A percentile compares a stretch with the other conserved stretches of the same genome.
phyloP scores from a whole-genome alignment of 2,113 vertebrate genomes.

The Elaphurus davidianus region DNA sequence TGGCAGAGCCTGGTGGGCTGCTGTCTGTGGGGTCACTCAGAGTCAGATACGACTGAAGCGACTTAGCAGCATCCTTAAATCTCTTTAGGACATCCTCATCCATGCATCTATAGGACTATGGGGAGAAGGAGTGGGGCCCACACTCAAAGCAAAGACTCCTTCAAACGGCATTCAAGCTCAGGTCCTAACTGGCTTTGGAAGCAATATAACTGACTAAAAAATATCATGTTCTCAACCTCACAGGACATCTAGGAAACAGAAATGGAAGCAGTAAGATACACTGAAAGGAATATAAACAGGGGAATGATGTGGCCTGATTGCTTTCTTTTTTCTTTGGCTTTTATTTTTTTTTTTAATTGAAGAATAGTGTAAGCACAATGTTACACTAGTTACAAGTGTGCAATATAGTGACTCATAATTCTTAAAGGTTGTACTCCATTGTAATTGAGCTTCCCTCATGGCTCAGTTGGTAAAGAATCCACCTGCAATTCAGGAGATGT shows the following conservation, averaged over 20 bases:
- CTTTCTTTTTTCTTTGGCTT: background rate
- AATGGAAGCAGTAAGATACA: background rate
- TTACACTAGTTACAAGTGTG: background rate
- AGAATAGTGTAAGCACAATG: background rate
- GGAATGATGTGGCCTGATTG: background rate
- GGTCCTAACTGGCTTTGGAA: background rate
- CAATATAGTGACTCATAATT: background rate
- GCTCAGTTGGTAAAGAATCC: background rate
- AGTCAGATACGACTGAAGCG: no score
- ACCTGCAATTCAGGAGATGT: background rate
- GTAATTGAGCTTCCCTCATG: background rate
- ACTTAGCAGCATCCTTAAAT: background rate
- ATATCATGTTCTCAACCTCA: background rate
- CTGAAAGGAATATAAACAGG: background rate
- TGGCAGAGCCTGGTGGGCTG: no score
- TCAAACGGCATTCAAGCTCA: background rate
- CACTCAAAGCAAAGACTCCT: background rate
- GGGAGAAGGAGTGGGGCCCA: rapidly evolving
- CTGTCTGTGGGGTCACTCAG: no score
- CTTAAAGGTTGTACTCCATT: background rate
- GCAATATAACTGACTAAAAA: background rate
- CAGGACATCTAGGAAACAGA: background rate
- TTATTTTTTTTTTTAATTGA: background rate
- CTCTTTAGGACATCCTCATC: background rate
- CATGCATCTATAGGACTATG: background rate